Base-by-base conservation (phyloP, 1,140 invertebrate genomes). In the Copidosoma floridanum region DNA sequence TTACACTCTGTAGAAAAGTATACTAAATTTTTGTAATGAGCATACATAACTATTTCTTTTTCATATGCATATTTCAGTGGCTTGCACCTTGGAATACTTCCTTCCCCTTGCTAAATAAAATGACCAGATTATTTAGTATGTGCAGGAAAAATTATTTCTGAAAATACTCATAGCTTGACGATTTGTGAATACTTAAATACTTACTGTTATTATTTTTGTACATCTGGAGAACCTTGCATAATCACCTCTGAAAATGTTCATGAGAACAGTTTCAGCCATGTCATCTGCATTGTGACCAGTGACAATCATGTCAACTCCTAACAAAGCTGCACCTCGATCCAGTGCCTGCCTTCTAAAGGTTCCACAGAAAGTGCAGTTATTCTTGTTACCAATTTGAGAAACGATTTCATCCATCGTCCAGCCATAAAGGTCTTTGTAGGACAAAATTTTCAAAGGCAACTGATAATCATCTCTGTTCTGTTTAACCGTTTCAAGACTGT, bases 321-420 rank as follows among this genome's bases (percentile, higher is more conserved):
- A 81, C 70, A 93, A 72, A 44, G 88, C 85, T 2, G 96, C 96
- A 11, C 96, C 97, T 70, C 95, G 83, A 72, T 99, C 97, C 29
- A 99, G 79, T 20, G 98, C 97, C 78, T 99, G 96, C 53, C 97
- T 84, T 57, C 97, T 82, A 75, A 99, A 98, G 16, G 98, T 96
- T 29, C 97, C 97, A 85, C 97, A 99, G 79, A 98, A 98, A 37
- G 97, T 99, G 72, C 98, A 99, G 81, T 99, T 99, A 80, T 98
- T 99, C 78, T 96, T 98, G 47, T 89, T 85, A 0, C 98, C 98
- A 66, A 99, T 94, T 84, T 93, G 83, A 69, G 89, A 85, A 3
- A 99, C 97, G 78, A 99, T 99, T 71, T 91, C 90, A 84, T 99
- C 98, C 98, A 99, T 99, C 18, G 96, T 99, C 97, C 97, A 99